Percentiles rank a stretch among this genome's conserved stretches.
Conservation (phyloP, 2,888 invertebrate genomes). For the Piscicola geometra region DNA sequence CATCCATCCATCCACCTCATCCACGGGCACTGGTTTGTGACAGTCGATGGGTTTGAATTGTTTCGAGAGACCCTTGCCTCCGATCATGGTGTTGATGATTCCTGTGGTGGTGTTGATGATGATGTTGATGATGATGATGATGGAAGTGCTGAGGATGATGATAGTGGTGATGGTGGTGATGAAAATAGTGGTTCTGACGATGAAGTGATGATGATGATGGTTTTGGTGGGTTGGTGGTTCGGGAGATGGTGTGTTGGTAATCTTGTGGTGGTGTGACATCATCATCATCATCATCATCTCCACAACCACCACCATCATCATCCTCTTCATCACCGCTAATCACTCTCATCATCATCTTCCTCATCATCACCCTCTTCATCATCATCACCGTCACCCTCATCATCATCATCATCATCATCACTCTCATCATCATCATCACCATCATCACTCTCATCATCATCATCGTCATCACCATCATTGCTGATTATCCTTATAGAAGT, state of each 20-base stretch:
- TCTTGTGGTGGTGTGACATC: no score
- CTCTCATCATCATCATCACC: neutral
- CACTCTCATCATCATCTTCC: no score
- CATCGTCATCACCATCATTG: constrained; percentile 47
- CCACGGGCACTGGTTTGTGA: constrained; percentile 76
- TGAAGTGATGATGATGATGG: no score
- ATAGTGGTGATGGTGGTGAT: constrained; percentile 86
- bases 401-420: constrained; percentile 49
- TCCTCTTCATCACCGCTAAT: no score
- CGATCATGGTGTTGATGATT: constrained; percentile 86
- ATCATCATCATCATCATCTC: no score
- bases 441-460: constrained; percentile 15
- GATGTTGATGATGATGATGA: no score
- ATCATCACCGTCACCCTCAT: no score
- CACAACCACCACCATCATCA: no score
- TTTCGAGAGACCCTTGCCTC: constrained; percentile 88
- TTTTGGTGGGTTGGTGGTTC: no score
- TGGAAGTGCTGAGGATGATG: no score
- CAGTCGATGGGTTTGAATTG: constrained; percentile 92
- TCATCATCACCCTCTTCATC: no score
- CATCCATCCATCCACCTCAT: constrained; percentile 61
- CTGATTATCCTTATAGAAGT: constrained; percentile 91
- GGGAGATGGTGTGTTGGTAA: no score
- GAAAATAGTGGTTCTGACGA: constrained; percentile 65
- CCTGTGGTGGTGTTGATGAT: constrained; percentile 62